Base-by-base conservation (phyloP, 2,797 vertebrate species). In the Vespertilio murinus region DNA sequence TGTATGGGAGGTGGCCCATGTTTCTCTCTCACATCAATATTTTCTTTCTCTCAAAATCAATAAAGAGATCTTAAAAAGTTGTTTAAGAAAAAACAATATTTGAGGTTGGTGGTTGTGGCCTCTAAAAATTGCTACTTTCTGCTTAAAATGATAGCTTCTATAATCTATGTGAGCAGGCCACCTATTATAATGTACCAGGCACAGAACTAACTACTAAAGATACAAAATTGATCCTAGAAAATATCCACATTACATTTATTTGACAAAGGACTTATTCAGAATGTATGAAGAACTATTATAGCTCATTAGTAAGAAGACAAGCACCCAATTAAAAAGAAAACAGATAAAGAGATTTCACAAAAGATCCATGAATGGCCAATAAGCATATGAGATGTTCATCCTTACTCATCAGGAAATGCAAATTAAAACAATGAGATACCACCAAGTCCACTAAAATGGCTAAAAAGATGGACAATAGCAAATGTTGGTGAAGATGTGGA, bases 111-210 rank as follows among this genome's bases (percentile, higher is more conserved):
- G 23, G 1, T 28, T 14, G 59, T 64, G n/a, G 7, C 30, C 73
- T 94, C 38, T 59, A 74, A 35, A 96, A 78, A 77, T 59, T 52
- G 52, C 12, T 77, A 45, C 14, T 80, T 92, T 73, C 18, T 85
- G 18, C 35, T 78, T 59, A 59, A 22, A 54, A 2, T 85, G 67
- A 52, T 33, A 69, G 40, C 42, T 64, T 82, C 61, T 67, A 79
- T 70, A 30, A 69, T 69, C 35, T 20, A 0, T 23, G 22, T 35
- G 69, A 92, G 30, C 42, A 14, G 86, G 14, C 6, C 42, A 42
- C 35, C 52, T 42, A 45, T 12, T 82, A 3, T 45, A 23, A 49
- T 49, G 59, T 79, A n/a, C 23, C 20, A 92, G n/a, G 65, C n/a
- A 75, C 0, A 67, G 61, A 38, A 42, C 42, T 54, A 73, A 42